Percentiles rank a stretch among this genome's conserved stretches.
phyloP scores from a whole-genome alignment of 2,113 vertebrate species.

The Cyprinodon tularosa region DNA sequence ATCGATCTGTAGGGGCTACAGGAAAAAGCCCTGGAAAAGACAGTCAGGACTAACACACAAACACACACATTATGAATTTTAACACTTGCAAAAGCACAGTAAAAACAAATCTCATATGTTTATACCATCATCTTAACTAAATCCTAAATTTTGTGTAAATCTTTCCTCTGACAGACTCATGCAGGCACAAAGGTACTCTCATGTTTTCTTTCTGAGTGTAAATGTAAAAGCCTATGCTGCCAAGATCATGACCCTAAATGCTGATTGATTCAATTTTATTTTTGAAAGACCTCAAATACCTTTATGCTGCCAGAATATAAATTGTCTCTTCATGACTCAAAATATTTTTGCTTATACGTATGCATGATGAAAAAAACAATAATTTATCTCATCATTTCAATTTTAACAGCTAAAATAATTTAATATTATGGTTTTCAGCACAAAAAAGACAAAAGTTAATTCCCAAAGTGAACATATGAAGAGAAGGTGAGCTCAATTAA shows the following conservation, averaged over 20 bases:
- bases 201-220: conserved; percentile 30
- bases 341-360: too few species aligned
- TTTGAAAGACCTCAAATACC: not conserved
- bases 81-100: conserved; percentile 15
- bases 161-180: conserved; percentile 5
- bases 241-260: too few species aligned
- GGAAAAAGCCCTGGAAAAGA: conserved; percentile 46
- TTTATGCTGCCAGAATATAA: not conserved
- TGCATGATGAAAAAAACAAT: too few species aligned
- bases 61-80: conserved; percentile 24
- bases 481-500: too few species aligned
- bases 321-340: too few species aligned
- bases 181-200: conserved; percentile 15
- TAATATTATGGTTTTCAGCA: too few species aligned
- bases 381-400: too few species aligned
- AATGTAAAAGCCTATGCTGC: too few species aligned
- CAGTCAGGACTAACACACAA: not conserved
- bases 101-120: conserved; percentile 11
- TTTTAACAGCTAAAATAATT: too few species aligned
- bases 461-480: too few species aligned
- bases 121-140: conserved; percentile 3
- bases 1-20: conserved; percentile 25
- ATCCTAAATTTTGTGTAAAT: conserved; percentile 1
- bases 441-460: too few species aligned
- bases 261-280: conserved; percentile 24